Evolutionary conservation across 1,140 invertebrate genomes (phyloP), one percentile per base, ranked within the genome.

Genomic region (Papilio polyxenes): DNA sequence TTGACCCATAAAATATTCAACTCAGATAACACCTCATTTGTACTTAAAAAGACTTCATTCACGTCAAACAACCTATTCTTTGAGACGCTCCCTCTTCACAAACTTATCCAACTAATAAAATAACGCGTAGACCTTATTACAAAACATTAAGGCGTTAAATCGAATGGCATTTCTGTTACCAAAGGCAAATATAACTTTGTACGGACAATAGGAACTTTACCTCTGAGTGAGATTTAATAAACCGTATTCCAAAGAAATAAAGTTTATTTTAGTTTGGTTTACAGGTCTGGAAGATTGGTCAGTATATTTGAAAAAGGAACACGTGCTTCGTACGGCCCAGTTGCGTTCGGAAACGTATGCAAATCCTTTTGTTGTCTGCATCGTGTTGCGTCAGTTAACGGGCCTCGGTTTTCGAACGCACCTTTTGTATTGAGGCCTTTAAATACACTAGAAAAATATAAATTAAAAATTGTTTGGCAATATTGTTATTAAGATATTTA

Each of bases 11-110:
- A 86, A 78, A 83, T 86, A 90, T 87, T 86, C 87, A 85, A 82
- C 76, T 80, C 82, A 89, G 87, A 92, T 90, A 91, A 90, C 86
- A 88, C 84, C 85, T 91, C 87, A 91, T 92, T 91, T 91, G 88
- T 91, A 89, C 87, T 83, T 90, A 89, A 85, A 91, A 92, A 92
- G 89, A 87, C 87, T 91, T 88, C 90, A 92, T 92, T 92, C 90
- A 92, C 82, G 81, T 88, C 82, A 87, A 89, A 90, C 90, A 90
- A 88, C 84, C 87, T 87, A 90, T 92, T 92, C 89, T 91, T 90
- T 89, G 87, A 88, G 85, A 85, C 76, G 31, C 69, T 82, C 74
- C 84, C 83, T 85, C 72, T 80, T 85, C 82, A 84, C 56, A 78
- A 82, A 23, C 74, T 59, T 44, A 44, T 76, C 69, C 48, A 49